Base-by-base conservation (phyloP, 2,888 invertebrate species). In the Drosophila colorata region DNA sequence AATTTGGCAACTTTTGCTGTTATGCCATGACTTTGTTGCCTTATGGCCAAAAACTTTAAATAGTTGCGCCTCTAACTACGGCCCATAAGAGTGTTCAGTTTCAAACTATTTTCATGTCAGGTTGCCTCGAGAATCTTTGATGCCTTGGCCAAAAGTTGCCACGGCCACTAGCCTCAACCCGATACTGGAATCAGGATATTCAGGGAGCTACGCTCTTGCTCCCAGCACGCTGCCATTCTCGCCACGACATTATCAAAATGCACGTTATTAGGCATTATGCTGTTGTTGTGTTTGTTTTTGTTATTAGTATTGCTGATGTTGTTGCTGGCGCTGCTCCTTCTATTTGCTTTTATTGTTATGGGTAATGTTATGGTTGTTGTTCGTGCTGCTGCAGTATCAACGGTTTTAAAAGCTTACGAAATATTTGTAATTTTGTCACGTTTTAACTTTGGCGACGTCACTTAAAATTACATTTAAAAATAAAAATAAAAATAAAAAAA, bases 391-490 rank as follows among this genome's bases (percentile, higher is more conserved):
- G 43, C 76, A 70, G 80, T 69, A 73, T 80, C 86, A 73, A 82
- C 83, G 69, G 73, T 74, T 71, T 83, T 80, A 73, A 72, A 64
- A 77, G 84, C 81, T 80, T 77, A 83, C 74, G 65, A 70, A 79
- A 86, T 87, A 86, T 82, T 85, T 83, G 80, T 76, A 86, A 80
- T 86, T 86, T 86, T 78, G 87, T 88, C 85, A 85, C 88, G 85
- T 86, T 80, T 78, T 74, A 72, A 78, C 84, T 80, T 86, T 88
- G 84, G 74, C 88, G 74, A 80, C 86, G 80, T 80, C 80, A 86
- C 88, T 88, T 83, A 88, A 80, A 85, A 80, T 70, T 70, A 78
- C 78, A 82, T 80, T 80, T 66, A 76, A 74, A 61, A 59, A 63
- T 37, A 52, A 74, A 56, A 56, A 41, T 28, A 20, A 58, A 40